Evolutionary conservation across 2,888 invertebrate species (phyloP), one percentile per base, ranked within the genome.

Genomic region (Phyllotreta cruciferae): DNA sequence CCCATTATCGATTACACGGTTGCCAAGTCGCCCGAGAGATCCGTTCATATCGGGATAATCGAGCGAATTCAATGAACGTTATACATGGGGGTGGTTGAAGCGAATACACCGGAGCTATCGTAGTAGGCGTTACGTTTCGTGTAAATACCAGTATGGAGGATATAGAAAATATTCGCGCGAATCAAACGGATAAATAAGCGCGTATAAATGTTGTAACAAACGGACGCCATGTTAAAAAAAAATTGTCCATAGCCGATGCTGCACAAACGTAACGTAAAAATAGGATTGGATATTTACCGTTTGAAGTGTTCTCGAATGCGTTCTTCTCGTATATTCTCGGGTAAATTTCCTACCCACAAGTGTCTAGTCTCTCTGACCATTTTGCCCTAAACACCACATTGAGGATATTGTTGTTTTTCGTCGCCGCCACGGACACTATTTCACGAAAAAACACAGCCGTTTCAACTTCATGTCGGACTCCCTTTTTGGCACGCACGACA

Each of bases 331-430:
- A 95, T 93, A 89, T 94, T 96, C 89, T 96, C 96, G 92, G 97
- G 96, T 91, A 98, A 93, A 91, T 96, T 97, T 91, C 96, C 97
- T 91, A 98, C 96, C 95, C 96, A 96, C 89, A 98, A 92, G 90
- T 98, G 96, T 90, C 97, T 94, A 90, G 96, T 96, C 95, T 97
- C 96, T 92, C 97, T 96, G 92, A 98, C 97, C 98, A 98, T 98
- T 92, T 93, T 95, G 93, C 91, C 90, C 91, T 90, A 87, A 89
- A 90, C 90, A 91, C 93, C 91, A 91, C 92, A 92, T 92, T 89
- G 79, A 89, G 90, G 90, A 87, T 24, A 88, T 87, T 85, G 85
- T 86, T 80, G 85, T 85, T 86, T 86, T 85, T 84, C 84, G 71
- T 70, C 76, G 75, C 76, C 24, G 24, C 24, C 24, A 76, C 76